These are phyloP conservation scores for Etia nguti DNA, from an alignment of 2,113 vertebrate genomes.

Conservation along the genomic window DNA sequence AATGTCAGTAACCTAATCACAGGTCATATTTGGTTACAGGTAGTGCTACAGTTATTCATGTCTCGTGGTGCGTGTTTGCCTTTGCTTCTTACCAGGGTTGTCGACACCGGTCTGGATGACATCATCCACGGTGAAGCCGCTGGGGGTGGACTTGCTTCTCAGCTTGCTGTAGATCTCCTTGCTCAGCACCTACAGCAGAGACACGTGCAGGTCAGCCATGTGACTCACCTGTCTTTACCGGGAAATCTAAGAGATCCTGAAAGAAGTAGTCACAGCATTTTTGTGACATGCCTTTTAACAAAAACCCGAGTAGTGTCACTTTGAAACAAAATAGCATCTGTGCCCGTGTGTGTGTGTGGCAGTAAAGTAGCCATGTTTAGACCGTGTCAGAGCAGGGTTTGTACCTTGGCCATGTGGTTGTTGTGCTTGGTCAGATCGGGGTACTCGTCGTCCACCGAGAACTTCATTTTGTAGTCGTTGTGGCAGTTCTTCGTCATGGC, in stretches of 20 bases:
- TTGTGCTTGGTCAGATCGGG: constrained; percentile 86
- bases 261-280: neutral
- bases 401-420: constrained; percentile 92
- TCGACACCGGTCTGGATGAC: constrained; percentile 90
- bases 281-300: fast-evolving
- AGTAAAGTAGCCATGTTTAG: neutral
- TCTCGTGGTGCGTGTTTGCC: neutral
- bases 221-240: neutral
- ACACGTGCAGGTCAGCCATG: neutral
- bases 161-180: constrained; percentile 81
- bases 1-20: neutral
- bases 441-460: constrained; percentile 78
- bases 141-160: constrained; percentile 86
- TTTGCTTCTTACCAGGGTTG: constrained; percentile 80
- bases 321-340: neutral
- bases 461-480: constrained; percentile 89
- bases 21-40: neutral
- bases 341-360: neutral
- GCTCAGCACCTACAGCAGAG: constrained; percentile 63
- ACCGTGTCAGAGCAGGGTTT: neutral
- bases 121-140: constrained; percentile 89
- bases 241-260: neutral
- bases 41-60: neutral
- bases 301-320: neutral
- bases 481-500: constrained; percentile 87